A percentile compares a stretch with the other conserved stretches of the same genome.
Conservation (phyloP, 2,113 vertebrate genomes). For the Corvus moneduloides region DNA sequence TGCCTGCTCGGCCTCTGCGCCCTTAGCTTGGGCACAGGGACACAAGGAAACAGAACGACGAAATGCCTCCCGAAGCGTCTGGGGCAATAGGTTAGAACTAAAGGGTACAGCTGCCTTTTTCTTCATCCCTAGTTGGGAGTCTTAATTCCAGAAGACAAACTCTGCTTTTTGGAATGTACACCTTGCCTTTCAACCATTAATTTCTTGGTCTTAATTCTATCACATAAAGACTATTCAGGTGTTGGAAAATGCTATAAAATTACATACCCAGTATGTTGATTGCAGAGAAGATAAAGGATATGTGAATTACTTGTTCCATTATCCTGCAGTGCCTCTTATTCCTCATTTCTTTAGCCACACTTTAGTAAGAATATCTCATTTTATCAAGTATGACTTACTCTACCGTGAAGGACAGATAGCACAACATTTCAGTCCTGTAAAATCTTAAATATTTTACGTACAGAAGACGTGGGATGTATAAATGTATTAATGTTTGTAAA, state of each 20-base stretch:
- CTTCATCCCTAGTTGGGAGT: neutral
- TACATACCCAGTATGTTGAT: neutral
- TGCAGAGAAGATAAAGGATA: constrained; percentile 12
- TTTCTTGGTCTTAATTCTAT: constrained; percentile 41
- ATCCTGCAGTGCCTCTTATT: neutral
- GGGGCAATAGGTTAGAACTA: neutral
- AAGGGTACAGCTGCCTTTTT: neutral
- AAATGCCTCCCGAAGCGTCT: neutral
- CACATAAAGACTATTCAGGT: neutral
- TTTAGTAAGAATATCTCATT: neutral
- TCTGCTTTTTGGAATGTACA: neutral
- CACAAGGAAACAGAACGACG: neutral
- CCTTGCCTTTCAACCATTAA: constrained; percentile 40
- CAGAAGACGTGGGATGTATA: neutral
- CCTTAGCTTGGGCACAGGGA: neutral
- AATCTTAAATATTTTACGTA: neutral
- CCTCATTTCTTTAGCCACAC: neutral
- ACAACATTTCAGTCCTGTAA: neutral
- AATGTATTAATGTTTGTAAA: neutral
- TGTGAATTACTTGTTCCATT: neutral
- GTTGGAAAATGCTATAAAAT: constrained; percentile 10
- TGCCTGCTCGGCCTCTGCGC: neutral
- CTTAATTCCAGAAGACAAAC: neutral
- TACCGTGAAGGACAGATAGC: neutral
- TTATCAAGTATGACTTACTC: neutral